Percentiles rank a stretch among this genome's conserved stretches.
phyloP scores from a whole-genome alignment of 2,113 vertebrate species.

The Suricata suricatta region DNA sequence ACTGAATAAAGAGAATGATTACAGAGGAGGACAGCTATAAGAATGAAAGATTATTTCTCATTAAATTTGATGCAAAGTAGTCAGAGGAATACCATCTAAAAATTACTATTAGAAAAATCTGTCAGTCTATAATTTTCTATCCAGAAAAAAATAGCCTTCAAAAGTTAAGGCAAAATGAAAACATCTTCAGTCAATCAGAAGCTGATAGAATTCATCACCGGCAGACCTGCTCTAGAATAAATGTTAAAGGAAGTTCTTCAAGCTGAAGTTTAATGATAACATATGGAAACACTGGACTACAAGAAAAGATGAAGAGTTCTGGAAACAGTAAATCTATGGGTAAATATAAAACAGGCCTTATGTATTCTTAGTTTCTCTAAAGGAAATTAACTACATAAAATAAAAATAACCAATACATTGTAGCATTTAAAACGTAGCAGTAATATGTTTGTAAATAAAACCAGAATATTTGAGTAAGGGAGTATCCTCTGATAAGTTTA shows the following conservation, averaged over 20 bases:
- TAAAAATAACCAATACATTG: background rate
- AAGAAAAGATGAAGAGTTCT: background rate
- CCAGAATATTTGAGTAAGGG: background rate
- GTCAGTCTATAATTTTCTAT: background rate
- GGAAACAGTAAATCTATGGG: background rate
- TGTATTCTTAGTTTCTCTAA: background rate
- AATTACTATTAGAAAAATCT: background rate
- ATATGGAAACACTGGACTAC: background rate
- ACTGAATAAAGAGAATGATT: background rate
- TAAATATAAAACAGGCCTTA: background rate
- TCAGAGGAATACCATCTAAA: background rate
- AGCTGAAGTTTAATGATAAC: background rate
- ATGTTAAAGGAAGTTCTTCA: background rate
- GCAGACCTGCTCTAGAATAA: background rate
- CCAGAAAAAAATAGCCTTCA: background rate
- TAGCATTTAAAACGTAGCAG: background rate
- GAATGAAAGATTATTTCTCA: background rate
- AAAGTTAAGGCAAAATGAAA: conserved; percentile 10
- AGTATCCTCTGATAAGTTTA: background rate
- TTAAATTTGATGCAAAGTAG: background rate
- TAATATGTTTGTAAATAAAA: background rate
- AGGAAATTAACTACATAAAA: background rate
- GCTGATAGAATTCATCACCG: background rate
- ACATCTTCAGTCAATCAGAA: background rate
- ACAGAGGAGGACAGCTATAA: background rate